A percentile compares a stretch with the other conserved stretches of the same genome.
Conservation (phyloP, 2,888 invertebrate species). For the Bibio marci region DNA sequence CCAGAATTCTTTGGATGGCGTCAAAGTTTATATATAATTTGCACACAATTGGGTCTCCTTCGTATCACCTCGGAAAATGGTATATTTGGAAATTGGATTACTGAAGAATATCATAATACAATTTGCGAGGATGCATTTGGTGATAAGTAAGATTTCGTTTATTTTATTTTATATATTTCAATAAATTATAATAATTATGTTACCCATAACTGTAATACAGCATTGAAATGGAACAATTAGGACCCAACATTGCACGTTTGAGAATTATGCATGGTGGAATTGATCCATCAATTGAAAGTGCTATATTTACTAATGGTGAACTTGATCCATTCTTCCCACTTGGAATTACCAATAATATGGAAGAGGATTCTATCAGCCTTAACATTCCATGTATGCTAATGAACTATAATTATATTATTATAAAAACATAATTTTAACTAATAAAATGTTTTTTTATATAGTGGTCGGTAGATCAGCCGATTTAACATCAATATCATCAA, state of each 20-base stretch:
- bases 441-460: too few relatives aligned
- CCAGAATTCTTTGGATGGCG: not conserved
- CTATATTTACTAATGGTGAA: not conserved
- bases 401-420: too few relatives aligned
- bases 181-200: not conserved
- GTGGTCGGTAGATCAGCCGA: too few relatives aligned
- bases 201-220: not conserved
- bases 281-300: not conserved
- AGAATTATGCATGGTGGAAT: not conserved
- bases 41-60: not conserved
- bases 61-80: not conserved
- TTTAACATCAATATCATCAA: too few relatives aligned
- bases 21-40: not conserved
- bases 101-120: not conserved
- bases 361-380: too few relatives aligned
- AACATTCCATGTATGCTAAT: too few relatives aligned
- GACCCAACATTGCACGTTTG: not conserved
- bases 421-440: too few relatives aligned
- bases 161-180: not conserved
- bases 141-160: not conserved
- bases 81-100: not conserved
- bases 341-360: too few relatives aligned
- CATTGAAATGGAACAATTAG: not conserved
- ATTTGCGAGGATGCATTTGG: not conserved
- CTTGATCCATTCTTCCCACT: not conserved